Base-by-base conservation (phyloP, 1,140 invertebrate genomes). In the Bombus waltoni region DNA sequence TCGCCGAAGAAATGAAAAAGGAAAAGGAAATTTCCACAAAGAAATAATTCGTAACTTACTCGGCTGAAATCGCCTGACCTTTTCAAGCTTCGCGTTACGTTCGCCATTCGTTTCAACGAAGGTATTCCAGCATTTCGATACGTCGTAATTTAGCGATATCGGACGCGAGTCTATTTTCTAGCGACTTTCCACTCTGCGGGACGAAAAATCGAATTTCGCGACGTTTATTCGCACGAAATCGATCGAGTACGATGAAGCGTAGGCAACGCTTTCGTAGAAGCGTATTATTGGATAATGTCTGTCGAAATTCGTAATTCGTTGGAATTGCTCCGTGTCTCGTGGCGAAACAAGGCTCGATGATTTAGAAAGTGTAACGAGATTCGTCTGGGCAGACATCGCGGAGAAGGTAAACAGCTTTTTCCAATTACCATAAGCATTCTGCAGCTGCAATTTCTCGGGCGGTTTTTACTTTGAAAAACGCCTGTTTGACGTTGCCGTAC, bases 321-420 rank as follows among this genome's bases (percentile, higher is more conserved):
- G 22, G 42, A 42, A 40, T 53, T 53, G 47, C 13, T 25, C 0
- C 4, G 32, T 11, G 70, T n/a, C 70, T 18, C 28, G n/a, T 57
- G n/a, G n/a, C 47, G 38, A 18, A 25, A 42, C 25, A 59, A 81
- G 47, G 78, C 57, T 38, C 35, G 70, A 81, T 81, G 68, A 73
- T 81, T 72, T 81, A 81, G 79, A 81, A 81, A 81, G 79, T 81
- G 79, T 81, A 81, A 73, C 79, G 79, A 81, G 68, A 81, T 81
- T 44, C 32, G 68, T 81, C 35, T 32, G 35, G 32, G 72, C 71
- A 59, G 79, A 81, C 72, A 81, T 72, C 68, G 53, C 68, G 47
- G 35, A 38, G 47, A 71, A 40, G 22, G 42, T 66, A 71, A 73
- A 81, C 68, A 72, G 79, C 79, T 81, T 72, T 81, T 81, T 25